Evolutionary conservation across 2,113 vertebrate genomes (phyloP).

Genomic region (Gymnarchus niloticus): DNA sequence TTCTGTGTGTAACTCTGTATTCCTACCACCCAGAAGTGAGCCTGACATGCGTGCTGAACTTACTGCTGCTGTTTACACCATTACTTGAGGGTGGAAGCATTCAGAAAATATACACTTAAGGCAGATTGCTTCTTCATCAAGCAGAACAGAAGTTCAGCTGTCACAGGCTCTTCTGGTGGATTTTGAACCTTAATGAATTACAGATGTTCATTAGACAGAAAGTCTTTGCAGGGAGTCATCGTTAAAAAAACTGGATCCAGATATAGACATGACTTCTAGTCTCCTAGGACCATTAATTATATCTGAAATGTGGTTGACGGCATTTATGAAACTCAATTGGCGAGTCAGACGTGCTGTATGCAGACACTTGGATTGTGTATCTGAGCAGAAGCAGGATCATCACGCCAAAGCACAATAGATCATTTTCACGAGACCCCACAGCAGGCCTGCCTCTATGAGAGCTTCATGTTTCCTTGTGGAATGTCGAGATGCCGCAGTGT

Average conservation of each 20-base stretch:
- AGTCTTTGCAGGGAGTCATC: background rate
- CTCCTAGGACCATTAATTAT: background rate
- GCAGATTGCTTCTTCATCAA: background rate
- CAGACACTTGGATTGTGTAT: background rate
- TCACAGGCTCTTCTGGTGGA: background rate
- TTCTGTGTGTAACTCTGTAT: background rate
- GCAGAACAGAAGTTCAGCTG: background rate
- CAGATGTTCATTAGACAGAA: conserved; percentile 5
- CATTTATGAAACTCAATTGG: background rate
- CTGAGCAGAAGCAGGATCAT: background rate
- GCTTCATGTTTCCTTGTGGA: background rate
- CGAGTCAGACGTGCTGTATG: background rate
- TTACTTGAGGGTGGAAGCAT: background rate
- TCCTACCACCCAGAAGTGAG: background rate
- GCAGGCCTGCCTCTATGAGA: too few species aligned
- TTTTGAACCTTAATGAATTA: background rate
- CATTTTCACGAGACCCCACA: background rate
- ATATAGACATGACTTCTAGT: background rate
- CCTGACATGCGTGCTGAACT: background rate
- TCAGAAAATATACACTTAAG: background rate
- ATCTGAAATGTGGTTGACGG: background rate
- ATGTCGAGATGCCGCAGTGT: background rate
- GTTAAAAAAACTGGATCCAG: background rate
- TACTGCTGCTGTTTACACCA: background rate
- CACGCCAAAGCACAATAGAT: background rate